These are phyloP conservation scores for Telmatherina bonti DNA, from an alignment of 2,797 vertebrate species.

Conservation along the genomic window DNA sequence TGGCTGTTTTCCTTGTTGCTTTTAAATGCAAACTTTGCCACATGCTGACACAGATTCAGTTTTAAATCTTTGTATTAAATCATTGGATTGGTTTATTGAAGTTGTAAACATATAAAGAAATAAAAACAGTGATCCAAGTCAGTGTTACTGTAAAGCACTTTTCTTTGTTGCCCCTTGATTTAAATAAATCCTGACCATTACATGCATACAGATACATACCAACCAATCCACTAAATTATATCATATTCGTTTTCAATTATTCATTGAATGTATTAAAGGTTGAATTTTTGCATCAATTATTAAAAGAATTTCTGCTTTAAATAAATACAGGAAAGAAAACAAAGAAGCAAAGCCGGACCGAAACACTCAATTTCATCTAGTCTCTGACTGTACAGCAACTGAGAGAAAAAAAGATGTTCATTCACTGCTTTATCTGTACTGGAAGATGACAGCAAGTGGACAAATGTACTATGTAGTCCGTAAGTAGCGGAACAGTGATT, in stretches of 20 bases:
- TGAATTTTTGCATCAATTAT: constrained; percentile 72
- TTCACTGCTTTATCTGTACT: constrained; percentile 28
- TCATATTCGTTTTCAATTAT: constrained; percentile 73
- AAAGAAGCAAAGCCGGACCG: constrained; percentile 15
- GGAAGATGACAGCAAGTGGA: constrained; percentile 25
- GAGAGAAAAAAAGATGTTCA: constrained; percentile 8
- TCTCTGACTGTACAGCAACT: constrained; percentile 1
- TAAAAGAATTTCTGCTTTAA: constrained; percentile 60
- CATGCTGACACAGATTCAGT: not conserved
- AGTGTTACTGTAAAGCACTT: constrained; percentile 1
- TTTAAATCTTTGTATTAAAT: constrained; percentile 3
- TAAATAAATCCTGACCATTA: constrained; percentile 64
- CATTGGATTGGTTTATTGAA: constrained; percentile 15
- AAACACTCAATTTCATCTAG: constrained; percentile 33
- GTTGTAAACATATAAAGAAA: not conserved
- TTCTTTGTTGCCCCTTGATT: constrained; percentile 54
- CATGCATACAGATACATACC: constrained; percentile 54
- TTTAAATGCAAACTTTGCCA: constrained; percentile 8
- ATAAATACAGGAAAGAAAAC: constrained; percentile 48
- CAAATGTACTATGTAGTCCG: constrained; percentile 32
- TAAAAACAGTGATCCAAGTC: not conserved
- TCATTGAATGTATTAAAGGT: constrained; percentile 73
- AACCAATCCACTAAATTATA: constrained; percentile 61
- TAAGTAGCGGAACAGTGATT: constrained; percentile 25
- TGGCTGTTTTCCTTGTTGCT: constrained; percentile 8